Percentiles rank a stretch among this genome's conserved stretches.
Evolutionary conservation across 92 coral and sea anemone genomes (phyloP).

Genomic region (Ricordea florida): DNA sequence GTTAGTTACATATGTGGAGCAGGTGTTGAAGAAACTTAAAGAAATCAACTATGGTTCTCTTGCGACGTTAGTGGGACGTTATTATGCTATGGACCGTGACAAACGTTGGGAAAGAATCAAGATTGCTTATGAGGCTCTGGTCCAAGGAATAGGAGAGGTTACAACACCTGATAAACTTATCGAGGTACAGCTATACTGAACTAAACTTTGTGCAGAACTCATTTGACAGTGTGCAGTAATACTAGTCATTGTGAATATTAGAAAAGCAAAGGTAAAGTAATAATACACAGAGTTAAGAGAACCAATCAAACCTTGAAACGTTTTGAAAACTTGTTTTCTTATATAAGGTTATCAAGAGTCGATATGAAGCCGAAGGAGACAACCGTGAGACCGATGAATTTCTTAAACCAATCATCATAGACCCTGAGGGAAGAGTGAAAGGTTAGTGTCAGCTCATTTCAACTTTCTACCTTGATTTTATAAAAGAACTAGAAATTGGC

Average conservation of each 20-base stretch:
- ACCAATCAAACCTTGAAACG: too few relatives aligned
- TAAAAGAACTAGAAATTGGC: too few relatives aligned
- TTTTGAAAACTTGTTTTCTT: neutral
- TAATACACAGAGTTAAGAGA: too few relatives aligned
- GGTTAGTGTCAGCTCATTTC: constrained; percentile 36
- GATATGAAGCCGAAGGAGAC: constrained; percentile 90
- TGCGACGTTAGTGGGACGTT: constrained; percentile 89
- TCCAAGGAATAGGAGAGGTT: constrained; percentile 88
- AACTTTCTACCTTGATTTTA: neutral
- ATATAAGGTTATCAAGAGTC: constrained; percentile 84
- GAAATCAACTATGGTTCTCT: constrained; percentile 95
- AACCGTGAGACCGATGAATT: constrained; percentile 95
- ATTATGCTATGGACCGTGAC: constrained; percentile 99
- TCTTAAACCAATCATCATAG: constrained; percentile 91
- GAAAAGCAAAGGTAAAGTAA: too few relatives aligned
- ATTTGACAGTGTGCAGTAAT: neutral
- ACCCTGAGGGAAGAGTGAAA: constrained; percentile 89
- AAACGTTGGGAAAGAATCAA: constrained; percentile 97
- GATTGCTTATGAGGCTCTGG: constrained; percentile 96
- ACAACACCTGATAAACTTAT: constrained; percentile 85
- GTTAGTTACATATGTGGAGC: constrained; percentile 86
- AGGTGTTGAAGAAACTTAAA: constrained; percentile 83
- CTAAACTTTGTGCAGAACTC: neutral
- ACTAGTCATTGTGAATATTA: too few relatives aligned
- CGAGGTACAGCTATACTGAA: constrained; percentile 49